These are phyloP conservation scores for Paratilapia polleni DNA, from an alignment of 2,113 vertebrate genomes.

Conservation along the genomic window DNA sequence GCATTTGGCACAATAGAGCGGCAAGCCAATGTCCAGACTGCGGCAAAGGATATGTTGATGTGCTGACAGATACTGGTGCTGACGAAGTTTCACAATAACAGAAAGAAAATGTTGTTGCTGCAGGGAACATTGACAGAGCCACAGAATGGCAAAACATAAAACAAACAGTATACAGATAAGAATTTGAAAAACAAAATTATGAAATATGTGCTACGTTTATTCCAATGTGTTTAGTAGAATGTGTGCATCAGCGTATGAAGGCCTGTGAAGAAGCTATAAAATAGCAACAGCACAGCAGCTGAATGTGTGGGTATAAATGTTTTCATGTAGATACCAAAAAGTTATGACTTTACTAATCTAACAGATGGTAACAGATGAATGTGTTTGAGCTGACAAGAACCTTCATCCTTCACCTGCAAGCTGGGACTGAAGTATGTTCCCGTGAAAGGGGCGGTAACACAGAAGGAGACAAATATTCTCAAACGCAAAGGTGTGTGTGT, in stretches of 20 bases:
- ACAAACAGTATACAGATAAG: neutral
- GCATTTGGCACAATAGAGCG: neutral
- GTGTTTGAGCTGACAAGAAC: neutral
- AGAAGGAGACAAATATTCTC: neutral
- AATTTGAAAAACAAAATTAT: neutral
- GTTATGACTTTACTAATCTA: neutral
- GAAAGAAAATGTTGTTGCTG: neutral
- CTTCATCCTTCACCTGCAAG: neutral
- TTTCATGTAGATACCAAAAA: neutral
- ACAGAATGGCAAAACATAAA: neutral
- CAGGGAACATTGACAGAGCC: neutral
- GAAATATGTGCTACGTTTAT: neutral
- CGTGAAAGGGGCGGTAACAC: neutral
- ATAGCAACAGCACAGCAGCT: neutral
- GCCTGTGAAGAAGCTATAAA: neutral
- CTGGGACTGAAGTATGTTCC: neutral
- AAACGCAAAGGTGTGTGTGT: neutral
- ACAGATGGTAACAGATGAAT: neutral
- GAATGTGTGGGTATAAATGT: neutral
- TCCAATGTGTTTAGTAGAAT: neutral
- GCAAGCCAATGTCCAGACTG: neutral
- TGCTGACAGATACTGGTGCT: constrained; percentile 11
- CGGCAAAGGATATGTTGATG: neutral
- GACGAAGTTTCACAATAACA: neutral
- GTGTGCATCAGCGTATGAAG: neutral